These are phyloP conservation scores for Adelosebastes latens DNA, from an alignment of 2,797 vertebrate genomes.

Conservation along the genomic window DNA sequence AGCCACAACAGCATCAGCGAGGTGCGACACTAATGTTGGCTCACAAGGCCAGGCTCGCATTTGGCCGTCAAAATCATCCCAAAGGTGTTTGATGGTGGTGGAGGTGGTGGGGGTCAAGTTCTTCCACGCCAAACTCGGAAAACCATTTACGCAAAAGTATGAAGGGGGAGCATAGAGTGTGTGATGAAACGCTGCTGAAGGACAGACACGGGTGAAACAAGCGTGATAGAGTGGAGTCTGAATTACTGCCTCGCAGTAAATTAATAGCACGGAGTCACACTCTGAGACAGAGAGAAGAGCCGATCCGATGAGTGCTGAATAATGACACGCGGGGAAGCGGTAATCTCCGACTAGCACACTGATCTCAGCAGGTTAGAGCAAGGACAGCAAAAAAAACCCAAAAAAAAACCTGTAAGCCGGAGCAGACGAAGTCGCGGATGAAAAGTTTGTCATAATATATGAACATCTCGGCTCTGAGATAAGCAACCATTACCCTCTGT, in stretches of 20 bases:
- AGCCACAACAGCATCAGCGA: not conserved
- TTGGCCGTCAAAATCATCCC: not conserved
- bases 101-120: not conserved
- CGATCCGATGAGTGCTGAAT: conserved; percentile 59
- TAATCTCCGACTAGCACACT: conserved; percentile 51
- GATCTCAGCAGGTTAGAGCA: conserved; percentile 50
- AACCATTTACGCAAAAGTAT: no score
- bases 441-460: not conserved
- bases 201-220: conserved; percentile 24
- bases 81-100: not conserved
- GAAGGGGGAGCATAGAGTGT: no score
- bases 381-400: conserved; percentile 19
- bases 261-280: conserved; percentile 33
- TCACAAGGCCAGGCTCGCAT: not conserved
- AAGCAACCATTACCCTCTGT: not conserved
- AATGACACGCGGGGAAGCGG: conserved; percentile 48
- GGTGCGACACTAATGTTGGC: not conserved
- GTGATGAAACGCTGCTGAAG: conserved; percentile 19
- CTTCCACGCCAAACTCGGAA: no score
- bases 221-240: conserved; percentile 24
- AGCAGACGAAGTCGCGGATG: not conserved
- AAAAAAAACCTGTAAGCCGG: not conserved
- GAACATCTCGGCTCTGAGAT: not conserved
- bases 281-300: conserved; percentile 23
- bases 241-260: conserved; percentile 47